Conservation (phyloP, 2,797 vertebrate genomes). For the Bradypodion ventrale region DNA sequence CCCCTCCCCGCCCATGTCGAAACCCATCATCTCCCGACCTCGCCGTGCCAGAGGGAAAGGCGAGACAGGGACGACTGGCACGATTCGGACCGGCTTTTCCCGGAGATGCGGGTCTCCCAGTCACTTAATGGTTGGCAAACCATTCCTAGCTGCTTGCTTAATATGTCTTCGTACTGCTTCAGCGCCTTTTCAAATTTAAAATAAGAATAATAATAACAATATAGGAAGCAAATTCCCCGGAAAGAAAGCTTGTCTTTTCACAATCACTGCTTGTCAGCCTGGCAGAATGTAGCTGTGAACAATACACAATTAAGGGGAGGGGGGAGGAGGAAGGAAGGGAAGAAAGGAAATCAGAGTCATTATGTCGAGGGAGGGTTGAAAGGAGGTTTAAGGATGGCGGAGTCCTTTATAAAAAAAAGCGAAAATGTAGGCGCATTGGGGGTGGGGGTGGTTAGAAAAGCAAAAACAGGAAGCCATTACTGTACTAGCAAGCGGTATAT, state of each 20-base stretch:
- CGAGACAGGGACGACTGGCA: constrained; percentile 8
- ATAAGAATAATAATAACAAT: too few species aligned
- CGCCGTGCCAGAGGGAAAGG: neutral
- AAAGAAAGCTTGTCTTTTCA: constrained; percentile 55
- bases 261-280: constrained; percentile 52
- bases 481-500: constrained; percentile 91
- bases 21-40: too few species aligned
- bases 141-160: constrained; percentile 37
- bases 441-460: constrained; percentile 43
- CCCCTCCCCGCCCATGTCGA: too few species aligned
- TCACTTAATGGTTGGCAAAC: constrained; percentile 54
- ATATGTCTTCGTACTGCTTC: neutral
- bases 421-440: neutral
- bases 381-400: neutral
- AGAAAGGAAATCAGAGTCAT: constrained; percentile 35
- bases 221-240: constrained; percentile 55
- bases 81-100: constrained; percentile 37
- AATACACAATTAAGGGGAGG: constrained; percentile 33
- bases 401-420: neutral
- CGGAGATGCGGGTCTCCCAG: neutral
- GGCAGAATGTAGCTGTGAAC: constrained; percentile 60
- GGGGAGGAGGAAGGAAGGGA: constrained; percentile 20
- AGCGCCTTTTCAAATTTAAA: constrained; percentile 32
- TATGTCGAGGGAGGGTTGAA: neutral
- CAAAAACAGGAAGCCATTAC: constrained; percentile 83